Evolutionary conservation across 2,797 vertebrate genomes (phyloP).

Genomic region (Rhinella marina): DNA sequence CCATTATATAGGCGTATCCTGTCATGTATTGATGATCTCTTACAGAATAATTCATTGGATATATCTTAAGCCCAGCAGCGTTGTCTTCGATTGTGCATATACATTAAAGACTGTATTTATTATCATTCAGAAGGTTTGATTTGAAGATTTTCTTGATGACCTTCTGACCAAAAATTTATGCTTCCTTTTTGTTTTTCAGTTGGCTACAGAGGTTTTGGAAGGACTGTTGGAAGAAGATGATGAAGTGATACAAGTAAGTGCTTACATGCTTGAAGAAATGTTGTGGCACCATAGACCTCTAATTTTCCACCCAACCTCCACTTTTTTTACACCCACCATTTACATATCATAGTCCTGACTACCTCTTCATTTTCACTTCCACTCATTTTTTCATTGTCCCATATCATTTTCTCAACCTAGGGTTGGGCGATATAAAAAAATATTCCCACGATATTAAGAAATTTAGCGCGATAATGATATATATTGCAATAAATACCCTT

Average conservation of each 20-base stretch:
- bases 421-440: too few relatives aligned
- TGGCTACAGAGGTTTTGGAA: conserved; percentile 79
- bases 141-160: conserved; percentile 3
- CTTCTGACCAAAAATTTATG: not conserved
- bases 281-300: not conserved
- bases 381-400: not conserved
- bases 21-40: not conserved
- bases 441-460: too few relatives aligned
- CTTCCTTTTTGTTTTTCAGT: conserved; percentile 66
- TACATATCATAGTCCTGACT: not conserved
- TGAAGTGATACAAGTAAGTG: conserved; percentile 82
- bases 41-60: not conserved
- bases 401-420: not conserved
- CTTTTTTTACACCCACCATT: not conserved
- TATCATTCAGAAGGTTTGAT: not conserved
- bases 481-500: too few relatives aligned
- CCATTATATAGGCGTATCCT: not conserved
- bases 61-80: not conserved
- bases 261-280: not conserved
- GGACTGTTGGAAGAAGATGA: conserved; percentile 83
- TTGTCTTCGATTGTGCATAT: not conserved
- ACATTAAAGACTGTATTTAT: not conserved
- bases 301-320: not conserved
- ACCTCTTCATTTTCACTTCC: not conserved
- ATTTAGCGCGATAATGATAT: too few relatives aligned